A percentile compares a stretch with the other conserved stretches of the same genome.
These are phyloP conservation scores for Zaprionus kolodkinae DNA, from an alignment of 1,140 invertebrate genomes.

Conservation along the genomic window DNA sequence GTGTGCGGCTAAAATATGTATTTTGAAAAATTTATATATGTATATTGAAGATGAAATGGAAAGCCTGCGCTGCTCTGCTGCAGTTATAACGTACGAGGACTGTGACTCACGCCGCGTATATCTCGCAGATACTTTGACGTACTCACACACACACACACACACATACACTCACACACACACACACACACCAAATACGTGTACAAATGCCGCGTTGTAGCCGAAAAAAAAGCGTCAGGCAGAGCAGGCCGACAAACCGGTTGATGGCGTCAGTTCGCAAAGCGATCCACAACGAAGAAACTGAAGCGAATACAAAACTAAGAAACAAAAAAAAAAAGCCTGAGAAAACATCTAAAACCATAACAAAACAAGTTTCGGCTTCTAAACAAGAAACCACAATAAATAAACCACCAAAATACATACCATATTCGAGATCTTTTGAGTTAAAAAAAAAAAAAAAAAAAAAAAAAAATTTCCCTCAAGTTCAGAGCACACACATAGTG, in stretches of 20 bases:
- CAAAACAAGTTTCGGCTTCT: constrained; percentile 47
- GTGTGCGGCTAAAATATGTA: constrained; percentile 21
- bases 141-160: constrained; percentile 44
- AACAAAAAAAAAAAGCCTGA: not conserved
- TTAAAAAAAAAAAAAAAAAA: too few relatives aligned
- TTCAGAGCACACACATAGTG: constrained; percentile 41
- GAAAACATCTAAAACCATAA: constrained; percentile 46
- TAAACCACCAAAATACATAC: constrained; percentile 16
- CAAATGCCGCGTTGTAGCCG: constrained; percentile 57
- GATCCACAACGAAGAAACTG: constrained; percentile 46
- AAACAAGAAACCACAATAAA: constrained; percentile 25
- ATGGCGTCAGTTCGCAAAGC: constrained; percentile 74
- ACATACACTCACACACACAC: constrained; percentile 37
- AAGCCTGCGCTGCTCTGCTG: constrained; percentile 32
- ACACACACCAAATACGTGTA: constrained; percentile 42
- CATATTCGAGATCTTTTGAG: not conserved
- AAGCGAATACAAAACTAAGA: constrained; percentile 46
- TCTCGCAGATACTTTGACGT: constrained; percentile 71
- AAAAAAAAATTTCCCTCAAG: constrained; percentile 49
- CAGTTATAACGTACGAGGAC: constrained; percentile 28
- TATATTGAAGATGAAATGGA: constrained; percentile 51
- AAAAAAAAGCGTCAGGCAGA: constrained; percentile 35
- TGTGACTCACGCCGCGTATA: constrained; percentile 50
- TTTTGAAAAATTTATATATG: constrained; percentile 40
- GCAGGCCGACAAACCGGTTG: constrained; percentile 65